Base-by-base conservation (phyloP, 2,888 invertebrate species). In the Scrobipalpa costella region DNA sequence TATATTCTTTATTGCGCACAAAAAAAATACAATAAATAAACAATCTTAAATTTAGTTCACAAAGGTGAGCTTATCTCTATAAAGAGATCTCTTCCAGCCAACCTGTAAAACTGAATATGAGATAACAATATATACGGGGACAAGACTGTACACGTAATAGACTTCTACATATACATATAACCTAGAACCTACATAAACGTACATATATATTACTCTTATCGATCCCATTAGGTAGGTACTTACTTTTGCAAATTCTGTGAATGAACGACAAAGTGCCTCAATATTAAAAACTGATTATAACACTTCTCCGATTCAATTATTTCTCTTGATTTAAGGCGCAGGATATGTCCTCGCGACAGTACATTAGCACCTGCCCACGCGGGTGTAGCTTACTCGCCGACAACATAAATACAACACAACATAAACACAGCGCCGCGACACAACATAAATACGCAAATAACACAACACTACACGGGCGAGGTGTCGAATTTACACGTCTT, bases 391-490 rank as follows among this genome's bases (percentile, higher is more conserved):
- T 21, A 50, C 50, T 9, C 9, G 7, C 7, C 50, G 21, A 50
- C 19, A 21, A 50, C 50, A 50, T 50, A 50, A 50, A 50, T 50
- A 50, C 17, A 13, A 2, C 19, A 50, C 19, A 19, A 50, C 50
- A 50, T 17, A 50, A 50, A 50, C 19, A 50, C 19, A 21, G 17
- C 8, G 17, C 50, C 17, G 11, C 50, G 21, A 8, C 19, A 21
- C 50, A 44, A 19, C n/a, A 49, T 36, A 57, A 60, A 55, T 63
- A 36, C 52, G 61, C 40, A 44, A 44, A 44, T 44, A 44, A 44
- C 44, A 44, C 44, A 44, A 44, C 15, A 15, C 44, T 44, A 44
- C 44, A 44, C 7, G 44, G n/a, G n/a, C 44, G 44, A 44, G 44
- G 44, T 44, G 44, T 44, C 44, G 44, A 44, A 44, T 44, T 44